phyloP scores from a whole-genome alignment of 2,113 vertebrate genomes.

The Sciurus niger region DNA sequence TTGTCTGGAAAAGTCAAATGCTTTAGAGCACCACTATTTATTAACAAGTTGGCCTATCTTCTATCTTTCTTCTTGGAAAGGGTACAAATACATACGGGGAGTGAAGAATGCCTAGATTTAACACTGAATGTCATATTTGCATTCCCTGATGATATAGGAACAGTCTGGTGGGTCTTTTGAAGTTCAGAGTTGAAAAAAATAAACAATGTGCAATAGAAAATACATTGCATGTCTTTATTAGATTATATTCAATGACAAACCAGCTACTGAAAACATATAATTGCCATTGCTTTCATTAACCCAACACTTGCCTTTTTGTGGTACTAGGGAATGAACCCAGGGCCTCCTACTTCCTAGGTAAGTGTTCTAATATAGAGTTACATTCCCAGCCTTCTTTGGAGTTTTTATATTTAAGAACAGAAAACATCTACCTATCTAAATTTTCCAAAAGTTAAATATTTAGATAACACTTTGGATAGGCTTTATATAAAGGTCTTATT shows the following conservation, averaged over 20 bases:
- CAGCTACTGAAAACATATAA: background rate
- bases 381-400: background rate
- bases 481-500: background rate
- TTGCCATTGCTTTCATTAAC: background rate
- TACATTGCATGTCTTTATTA: background rate
- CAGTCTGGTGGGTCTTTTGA: background rate
- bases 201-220: background rate
- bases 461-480: background rate
- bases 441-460: slow-evolving; percentile 35
- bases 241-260: background rate
- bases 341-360: too few relatives aligned
- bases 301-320: background rate
- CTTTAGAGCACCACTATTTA: background rate
- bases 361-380: too few relatives aligned
- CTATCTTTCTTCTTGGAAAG: slow-evolving; percentile 57
- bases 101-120: slow-evolving; percentile 50
- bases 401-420: background rate
- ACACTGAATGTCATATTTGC: slow-evolving; percentile 65
- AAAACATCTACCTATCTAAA: background rate
- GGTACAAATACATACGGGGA: slow-evolving; percentile 7
- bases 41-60: background rate
- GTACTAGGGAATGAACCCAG: too few relatives aligned
- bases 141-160: slow-evolving; percentile 57
- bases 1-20: slow-evolving; percentile 52
- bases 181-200: slow-evolving; percentile 7